Evolutionary conservation across 2,113 vertebrate species (phyloP).

Genomic region (Pterocles orientalis): DNA sequence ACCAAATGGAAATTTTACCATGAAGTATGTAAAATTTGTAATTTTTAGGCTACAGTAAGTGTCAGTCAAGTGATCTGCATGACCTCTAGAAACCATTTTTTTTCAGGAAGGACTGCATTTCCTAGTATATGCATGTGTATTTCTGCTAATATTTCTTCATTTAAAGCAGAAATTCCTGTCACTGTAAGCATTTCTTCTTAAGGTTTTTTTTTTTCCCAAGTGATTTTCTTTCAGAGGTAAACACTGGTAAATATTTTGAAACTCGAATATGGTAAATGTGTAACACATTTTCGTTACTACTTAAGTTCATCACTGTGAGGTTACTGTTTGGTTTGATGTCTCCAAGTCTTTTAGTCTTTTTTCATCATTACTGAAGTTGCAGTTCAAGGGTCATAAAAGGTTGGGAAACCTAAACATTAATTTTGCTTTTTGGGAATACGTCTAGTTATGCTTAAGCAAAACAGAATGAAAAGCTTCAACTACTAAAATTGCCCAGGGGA

Average conservation of each 20-base stretch:
- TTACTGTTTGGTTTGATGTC: background rate
- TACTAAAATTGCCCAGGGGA: background rate
- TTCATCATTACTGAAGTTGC: background rate
- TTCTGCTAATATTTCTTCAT: background rate
- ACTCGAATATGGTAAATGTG: background rate
- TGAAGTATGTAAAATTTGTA: background rate
- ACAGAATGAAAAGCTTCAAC: background rate
- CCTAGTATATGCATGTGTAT: background rate
- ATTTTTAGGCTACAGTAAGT: background rate
- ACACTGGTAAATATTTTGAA: background rate
- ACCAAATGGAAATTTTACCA: background rate
- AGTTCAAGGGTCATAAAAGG: constrained; percentile 4
- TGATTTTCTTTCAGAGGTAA: background rate
- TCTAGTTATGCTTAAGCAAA: background rate
- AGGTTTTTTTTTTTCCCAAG: background rate
- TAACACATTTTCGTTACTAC: background rate
- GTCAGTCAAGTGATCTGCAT: background rate
- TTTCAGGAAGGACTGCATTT: constrained; percentile 4
- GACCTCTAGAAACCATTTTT: background rate
- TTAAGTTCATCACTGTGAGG: background rate
- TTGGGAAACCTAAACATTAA: background rate
- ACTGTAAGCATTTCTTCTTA: background rate
- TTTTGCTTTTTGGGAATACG: background rate
- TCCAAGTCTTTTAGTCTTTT: background rate
- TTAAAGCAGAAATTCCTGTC: background rate